Percentiles rank a stretch among this genome's conserved stretches.
Evolutionary conservation across 2,888 invertebrate species (phyloP).

Genomic region (Melipona bicolor): DNA sequence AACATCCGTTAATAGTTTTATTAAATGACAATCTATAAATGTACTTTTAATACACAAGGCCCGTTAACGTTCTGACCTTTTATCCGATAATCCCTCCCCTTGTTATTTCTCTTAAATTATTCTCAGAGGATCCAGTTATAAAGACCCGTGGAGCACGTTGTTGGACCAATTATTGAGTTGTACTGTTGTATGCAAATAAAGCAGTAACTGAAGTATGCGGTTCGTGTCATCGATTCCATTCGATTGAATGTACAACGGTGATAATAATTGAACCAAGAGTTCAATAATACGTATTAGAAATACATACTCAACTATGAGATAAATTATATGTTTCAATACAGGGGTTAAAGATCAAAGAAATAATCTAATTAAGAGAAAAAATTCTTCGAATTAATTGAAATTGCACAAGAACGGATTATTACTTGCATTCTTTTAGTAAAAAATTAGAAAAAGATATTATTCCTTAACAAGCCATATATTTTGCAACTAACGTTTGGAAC

Average conservation of each 20-base stretch:
- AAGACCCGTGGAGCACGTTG: neutral
- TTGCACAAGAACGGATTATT: neutral
- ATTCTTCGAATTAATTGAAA: neutral
- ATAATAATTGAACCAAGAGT: neutral
- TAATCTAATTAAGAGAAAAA: neutral
- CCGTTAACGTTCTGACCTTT: neutral
- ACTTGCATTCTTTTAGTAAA: neutral
- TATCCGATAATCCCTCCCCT: neutral
- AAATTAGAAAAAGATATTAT: neutral
- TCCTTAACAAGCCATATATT: neutral
- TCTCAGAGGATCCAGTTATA: neutral
- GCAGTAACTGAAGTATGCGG: neutral
- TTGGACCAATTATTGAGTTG: slow-evolving; percentile 11
- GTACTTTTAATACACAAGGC: neutral
- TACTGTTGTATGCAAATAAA: slow-evolving; percentile 9
- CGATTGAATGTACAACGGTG: neutral
- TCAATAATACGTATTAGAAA: neutral
- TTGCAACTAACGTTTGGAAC: neutral
- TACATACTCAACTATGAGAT: neutral
- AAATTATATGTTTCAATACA: neutral
- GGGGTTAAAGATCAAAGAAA: neutral
- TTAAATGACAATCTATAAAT: neutral
- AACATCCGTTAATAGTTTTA: neutral
- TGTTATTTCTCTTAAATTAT: neutral
- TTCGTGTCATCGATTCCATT: neutral